Percentiles rank a stretch among this genome's conserved stretches.
Conservation (phyloP, 2,797 vertebrate species). For the Meriones psammophilus region DNA sequence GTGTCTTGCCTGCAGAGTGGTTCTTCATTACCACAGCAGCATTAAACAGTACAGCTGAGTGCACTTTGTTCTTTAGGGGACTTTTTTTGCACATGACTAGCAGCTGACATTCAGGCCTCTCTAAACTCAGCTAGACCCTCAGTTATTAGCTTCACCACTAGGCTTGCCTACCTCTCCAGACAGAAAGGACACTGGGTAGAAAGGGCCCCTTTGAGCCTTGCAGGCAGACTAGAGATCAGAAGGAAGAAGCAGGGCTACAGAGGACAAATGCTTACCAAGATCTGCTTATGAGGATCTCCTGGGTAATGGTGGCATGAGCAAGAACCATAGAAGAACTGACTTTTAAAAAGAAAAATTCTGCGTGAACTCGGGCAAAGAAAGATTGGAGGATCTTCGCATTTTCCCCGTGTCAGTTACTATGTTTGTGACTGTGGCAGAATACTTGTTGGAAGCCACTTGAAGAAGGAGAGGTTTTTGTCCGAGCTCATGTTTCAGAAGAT, state of each 20-base stretch:
- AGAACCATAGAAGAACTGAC: not conserved
- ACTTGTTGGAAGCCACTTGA: not conserved
- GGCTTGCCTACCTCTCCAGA: not conserved
- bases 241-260: accelerated
- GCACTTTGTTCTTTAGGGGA: not conserved
- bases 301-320: not conserved
- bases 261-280: not conserved
- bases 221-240: not conserved
- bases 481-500: not conserved
- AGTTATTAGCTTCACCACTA: not conserved
- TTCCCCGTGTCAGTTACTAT: not conserved
- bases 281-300: not conserved
- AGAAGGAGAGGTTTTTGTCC: not conserved
- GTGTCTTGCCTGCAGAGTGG: not conserved
- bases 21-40: not conserved
- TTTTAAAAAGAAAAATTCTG: not conserved
- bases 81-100: not conserved
- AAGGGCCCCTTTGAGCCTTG: not conserved
- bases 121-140: not conserved
- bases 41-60: not conserved
- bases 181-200: not conserved
- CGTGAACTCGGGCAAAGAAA: not conserved
- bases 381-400: not conserved
- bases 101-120: not conserved
- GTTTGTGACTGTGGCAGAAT: not conserved